Evolutionary conservation across 2,113 vertebrate genomes (phyloP).

Genomic region (Hippolais icterina): DNA sequence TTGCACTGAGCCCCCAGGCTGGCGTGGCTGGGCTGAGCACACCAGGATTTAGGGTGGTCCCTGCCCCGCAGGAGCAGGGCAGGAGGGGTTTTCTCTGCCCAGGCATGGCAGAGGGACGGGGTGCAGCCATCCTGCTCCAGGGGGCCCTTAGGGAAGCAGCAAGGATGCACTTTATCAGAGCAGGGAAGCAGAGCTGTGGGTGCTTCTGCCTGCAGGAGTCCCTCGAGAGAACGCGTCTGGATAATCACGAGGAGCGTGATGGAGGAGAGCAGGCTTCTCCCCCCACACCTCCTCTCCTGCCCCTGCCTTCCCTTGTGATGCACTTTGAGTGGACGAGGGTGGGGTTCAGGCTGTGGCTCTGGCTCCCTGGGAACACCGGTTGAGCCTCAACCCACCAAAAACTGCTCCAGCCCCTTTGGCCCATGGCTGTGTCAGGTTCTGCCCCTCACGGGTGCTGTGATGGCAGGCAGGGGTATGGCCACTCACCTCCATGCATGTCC

Average conservation of each 20-base stretch:
- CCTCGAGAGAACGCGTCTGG: not conserved
- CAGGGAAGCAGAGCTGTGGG: fast-evolving
- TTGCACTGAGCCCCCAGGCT: not conserved
- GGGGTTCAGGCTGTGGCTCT: not conserved
- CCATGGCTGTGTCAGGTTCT: fast-evolving
- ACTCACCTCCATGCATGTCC: not conserved
- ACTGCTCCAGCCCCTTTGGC: not conserved
- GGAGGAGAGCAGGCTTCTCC: slow-evolving; percentile 46
- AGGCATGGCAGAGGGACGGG: not conserved
- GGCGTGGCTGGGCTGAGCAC: not conserved
- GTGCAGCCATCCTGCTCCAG: not conserved
- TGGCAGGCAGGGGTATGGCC: not conserved
- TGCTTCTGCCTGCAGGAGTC: not conserved
- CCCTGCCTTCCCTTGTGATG: not conserved
- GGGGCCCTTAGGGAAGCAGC: not conserved
- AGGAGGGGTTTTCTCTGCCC: not conserved
- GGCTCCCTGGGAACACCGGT: not conserved
- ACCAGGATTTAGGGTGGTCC: fast-evolving
- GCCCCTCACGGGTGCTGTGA: not conserved
- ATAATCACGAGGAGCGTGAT: not conserved
- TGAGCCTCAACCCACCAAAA: not conserved
- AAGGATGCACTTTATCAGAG: slow-evolving; percentile 27
- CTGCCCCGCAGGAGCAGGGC: not conserved
- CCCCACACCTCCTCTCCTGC: not conserved
- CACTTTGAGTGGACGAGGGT: slow-evolving; percentile 10